These are phyloP conservation scores for Syngnathoides biaculeatus DNA, from an alignment of 2,113 vertebrate genomes.

Conservation along the genomic window DNA sequence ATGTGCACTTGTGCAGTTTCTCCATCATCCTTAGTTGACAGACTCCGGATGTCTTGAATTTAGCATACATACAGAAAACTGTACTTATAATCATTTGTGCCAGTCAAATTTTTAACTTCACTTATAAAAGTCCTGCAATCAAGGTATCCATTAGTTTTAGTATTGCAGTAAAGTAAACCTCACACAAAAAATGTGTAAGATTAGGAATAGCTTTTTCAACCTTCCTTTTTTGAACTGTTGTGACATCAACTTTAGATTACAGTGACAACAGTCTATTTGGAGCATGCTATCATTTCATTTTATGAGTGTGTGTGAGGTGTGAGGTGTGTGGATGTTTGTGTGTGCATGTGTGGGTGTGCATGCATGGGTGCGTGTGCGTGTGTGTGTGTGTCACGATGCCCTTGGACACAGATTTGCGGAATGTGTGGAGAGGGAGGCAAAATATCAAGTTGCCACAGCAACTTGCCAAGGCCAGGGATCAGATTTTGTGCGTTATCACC, in stretches of 20 bases:
- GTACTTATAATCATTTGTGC: not conserved
- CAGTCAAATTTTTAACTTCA: not conserved
- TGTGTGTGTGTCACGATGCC: slow-evolving; percentile 54
- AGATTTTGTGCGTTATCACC: slow-evolving; percentile 32
- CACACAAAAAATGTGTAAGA: not conserved
- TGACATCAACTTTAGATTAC: slow-evolving; percentile 38
- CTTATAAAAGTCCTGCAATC: not conserved
- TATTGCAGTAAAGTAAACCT: not conserved
- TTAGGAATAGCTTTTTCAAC: not conserved
- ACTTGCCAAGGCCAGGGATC: slow-evolving; percentile 45
- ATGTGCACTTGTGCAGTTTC: slow-evolving; percentile 30
- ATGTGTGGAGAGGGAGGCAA: slow-evolving; percentile 69
- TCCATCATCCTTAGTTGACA: slow-evolving; percentile 2
- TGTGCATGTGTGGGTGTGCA: slow-evolving; percentile 35
- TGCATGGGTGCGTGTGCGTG: slow-evolving; percentile 26
- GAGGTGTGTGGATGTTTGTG: slow-evolving; percentile 19
- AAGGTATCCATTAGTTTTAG: not conserved
- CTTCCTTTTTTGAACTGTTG: slow-evolving; percentile 8
- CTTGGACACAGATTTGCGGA: slow-evolving; percentile 64
- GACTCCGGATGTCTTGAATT: not conserved
- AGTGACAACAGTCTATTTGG: slow-evolving; percentile 47
- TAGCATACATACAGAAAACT: not conserved
- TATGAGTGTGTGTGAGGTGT: slow-evolving; percentile 25
- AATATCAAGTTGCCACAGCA: slow-evolving; percentile 71
- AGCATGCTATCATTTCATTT: slow-evolving; percentile 29